Conservation (phyloP, 92 coral and sea anemone species). For the Porites evermanni region DNA sequence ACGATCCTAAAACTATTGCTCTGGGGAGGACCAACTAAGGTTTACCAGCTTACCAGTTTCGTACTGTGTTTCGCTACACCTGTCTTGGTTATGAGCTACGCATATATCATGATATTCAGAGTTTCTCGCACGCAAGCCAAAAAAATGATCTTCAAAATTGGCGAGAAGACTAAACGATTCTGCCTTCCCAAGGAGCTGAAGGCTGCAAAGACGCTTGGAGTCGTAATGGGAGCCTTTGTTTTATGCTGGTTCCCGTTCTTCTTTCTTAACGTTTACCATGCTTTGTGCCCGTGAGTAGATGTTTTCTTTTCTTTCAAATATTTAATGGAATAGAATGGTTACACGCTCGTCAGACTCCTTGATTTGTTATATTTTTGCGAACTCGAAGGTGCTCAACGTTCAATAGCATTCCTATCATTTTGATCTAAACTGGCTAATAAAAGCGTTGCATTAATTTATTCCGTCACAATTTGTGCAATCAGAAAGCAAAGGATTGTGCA, state of each 20-base stretch:
- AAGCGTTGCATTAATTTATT: too few species aligned
- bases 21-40: slow-evolving; percentile 68
- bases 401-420: too few species aligned
- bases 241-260: slow-evolving; percentile 98
- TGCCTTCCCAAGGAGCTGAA: slow-evolving; percentile 94
- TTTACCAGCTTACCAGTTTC: slow-evolving; percentile 77
- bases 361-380: too few species aligned
- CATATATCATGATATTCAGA: slow-evolving; percentile 90
- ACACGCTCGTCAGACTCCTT: too few species aligned
- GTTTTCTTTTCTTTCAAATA: not conserved
- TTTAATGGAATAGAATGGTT: too few species aligned
- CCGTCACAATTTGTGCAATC: too few species aligned
- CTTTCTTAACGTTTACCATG: slow-evolving; percentile 77
- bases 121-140: slow-evolving; percentile 94
- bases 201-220: slow-evolving; percentile 96
- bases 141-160: slow-evolving; percentile 77
- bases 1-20: slow-evolving; percentile 62
- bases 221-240: slow-evolving; percentile 90
- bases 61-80: slow-evolving; percentile 84
- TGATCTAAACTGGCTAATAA: too few species aligned
- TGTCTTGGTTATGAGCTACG: slow-evolving; percentile 77
- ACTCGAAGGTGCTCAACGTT: too few species aligned
- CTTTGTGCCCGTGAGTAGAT: slow-evolving; percentile 67
- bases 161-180: slow-evolving; percentile 81
- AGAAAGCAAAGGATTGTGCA: too few species aligned